Conservation (phyloP, 2,113 vertebrate species). For the Saguinus imperator region DNA sequence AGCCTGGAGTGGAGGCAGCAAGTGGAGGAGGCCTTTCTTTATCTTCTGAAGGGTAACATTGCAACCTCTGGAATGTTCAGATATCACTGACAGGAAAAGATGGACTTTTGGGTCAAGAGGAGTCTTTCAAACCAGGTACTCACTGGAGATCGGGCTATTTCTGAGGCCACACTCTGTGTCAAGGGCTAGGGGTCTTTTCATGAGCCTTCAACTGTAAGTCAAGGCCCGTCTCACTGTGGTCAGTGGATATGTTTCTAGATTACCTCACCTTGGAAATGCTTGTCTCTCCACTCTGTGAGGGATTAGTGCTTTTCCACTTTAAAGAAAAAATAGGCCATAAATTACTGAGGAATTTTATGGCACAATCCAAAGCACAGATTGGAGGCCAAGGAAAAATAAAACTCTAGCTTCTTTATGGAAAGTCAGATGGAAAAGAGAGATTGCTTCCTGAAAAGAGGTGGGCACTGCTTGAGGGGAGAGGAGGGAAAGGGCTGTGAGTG, state of each 20-base stretch:
- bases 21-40: not conserved
- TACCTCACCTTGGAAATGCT: not conserved
- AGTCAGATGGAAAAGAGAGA: slow-evolving; percentile 53
- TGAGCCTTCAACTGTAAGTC: not conserved
- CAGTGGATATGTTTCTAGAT: not conserved
- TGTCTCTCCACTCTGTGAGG: not conserved
- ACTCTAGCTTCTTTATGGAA: slow-evolving; percentile 59
- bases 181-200: not conserved
- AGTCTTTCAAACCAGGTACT: not conserved
- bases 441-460: slow-evolving; percentile 24
- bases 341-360: slow-evolving; percentile 75
- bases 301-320: slow-evolving; percentile 66
- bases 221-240: not conserved
- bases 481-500: not conserved
- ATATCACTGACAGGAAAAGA: not conserved
- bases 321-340: slow-evolving; percentile 73
- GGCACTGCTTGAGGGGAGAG: not conserved
- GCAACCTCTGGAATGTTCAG: not conserved
- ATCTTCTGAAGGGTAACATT: not conserved
- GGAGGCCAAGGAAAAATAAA: slow-evolving; percentile 69
- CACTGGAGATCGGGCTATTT: not conserved
- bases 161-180: not conserved
- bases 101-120: not conserved
- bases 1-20: too few species aligned
- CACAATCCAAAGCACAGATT: slow-evolving; percentile 68